Percentiles rank a stretch among this genome's conserved stretches.
phyloP scores from a whole-genome alignment of 2,888 invertebrate genomes.

The Panopea generosa region DNA sequence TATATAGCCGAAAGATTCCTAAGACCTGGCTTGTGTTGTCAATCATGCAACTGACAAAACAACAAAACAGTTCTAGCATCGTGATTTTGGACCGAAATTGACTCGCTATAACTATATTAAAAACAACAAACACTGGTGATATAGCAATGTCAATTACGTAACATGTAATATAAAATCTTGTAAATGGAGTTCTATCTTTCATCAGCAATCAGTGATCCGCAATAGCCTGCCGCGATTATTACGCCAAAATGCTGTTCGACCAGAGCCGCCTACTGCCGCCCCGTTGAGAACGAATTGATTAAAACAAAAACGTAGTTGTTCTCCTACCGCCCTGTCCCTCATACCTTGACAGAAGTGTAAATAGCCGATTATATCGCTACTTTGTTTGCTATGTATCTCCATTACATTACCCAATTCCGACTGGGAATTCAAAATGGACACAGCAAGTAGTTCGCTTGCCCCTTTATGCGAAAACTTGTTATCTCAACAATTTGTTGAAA shows the following conservation, averaged over 20 bases:
- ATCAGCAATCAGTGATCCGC: too few species aligned
- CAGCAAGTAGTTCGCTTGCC: conserved; percentile 19
- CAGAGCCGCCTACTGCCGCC: conserved; percentile 1
- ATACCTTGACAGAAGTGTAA: conserved; percentile 29
- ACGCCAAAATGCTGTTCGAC: conserved; percentile 12
- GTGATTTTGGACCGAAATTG: too few species aligned
- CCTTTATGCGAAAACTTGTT: conserved; percentile 24
- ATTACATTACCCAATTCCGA: conserved; percentile 24
- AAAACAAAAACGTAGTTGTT: conserved; percentile 31
- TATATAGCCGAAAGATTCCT: too few species aligned
- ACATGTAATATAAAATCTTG: too few species aligned
- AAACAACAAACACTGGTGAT: too few species aligned
- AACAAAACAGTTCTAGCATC: too few species aligned
- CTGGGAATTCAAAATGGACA: conserved; percentile 42
- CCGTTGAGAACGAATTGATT: conserved; percentile 29
- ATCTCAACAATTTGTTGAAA: conserved; percentile 33
- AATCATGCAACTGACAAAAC: too few species aligned
- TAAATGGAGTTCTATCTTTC: too few species aligned
- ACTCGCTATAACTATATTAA: too few species aligned
- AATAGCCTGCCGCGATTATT: conserved; percentile 17
- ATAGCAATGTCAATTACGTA: too few species aligned
- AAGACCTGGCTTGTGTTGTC: too few species aligned
- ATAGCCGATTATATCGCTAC: conserved; percentile 36
- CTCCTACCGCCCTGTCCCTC: not conserved
- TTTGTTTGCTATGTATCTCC: conserved; percentile 25